phyloP scores from a whole-genome alignment of 2,797 vertebrate species.

The Melopsittacus undulatus region DNA sequence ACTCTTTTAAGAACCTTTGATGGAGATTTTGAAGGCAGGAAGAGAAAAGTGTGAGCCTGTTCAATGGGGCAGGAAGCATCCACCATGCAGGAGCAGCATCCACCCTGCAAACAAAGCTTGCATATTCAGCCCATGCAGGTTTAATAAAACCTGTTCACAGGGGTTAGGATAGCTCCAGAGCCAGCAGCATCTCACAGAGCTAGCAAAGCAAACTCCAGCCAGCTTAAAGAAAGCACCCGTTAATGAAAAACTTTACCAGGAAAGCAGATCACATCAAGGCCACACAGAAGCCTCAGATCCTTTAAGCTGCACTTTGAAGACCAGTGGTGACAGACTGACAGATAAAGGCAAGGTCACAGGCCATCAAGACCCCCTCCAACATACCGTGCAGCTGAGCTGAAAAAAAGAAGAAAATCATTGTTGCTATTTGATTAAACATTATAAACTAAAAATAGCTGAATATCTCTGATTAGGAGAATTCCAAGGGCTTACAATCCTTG shows the following conservation, averaged over 20 bases:
- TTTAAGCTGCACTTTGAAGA: constrained; percentile 73
- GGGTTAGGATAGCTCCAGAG: constrained; percentile 38
- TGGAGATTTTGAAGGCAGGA: background rate
- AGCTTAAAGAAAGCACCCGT: constrained; percentile 49
- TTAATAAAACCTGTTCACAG: constrained; percentile 28
- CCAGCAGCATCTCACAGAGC: constrained; percentile 39
- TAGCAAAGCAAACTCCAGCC: constrained; percentile 25
- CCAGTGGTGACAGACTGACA: constrained; percentile 40
- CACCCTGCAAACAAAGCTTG: background rate
- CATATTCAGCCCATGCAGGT: background rate
- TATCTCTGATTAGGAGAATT: constrained; percentile 82
- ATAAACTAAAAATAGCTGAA: constrained; percentile 79
- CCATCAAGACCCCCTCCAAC: constrained; percentile 72
- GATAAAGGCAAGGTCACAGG: constrained; percentile 83
- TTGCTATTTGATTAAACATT: constrained; percentile 86
- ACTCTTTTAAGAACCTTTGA: constrained; percentile 6
- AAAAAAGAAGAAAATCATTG: constrained; percentile 77
- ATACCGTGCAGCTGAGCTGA: constrained; percentile 59
- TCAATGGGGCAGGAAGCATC: background rate
- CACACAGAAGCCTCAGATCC: constrained; percentile 70
- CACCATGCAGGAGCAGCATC: background rate
- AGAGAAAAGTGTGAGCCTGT: background rate
- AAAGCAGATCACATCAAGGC: constrained; percentile 60
- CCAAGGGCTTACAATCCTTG: constrained; percentile 65
- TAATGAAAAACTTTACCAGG: constrained; percentile 60